Evolutionary conservation across 2,113 vertebrate species (phyloP), one percentile per base, ranked within the genome.

Genomic region (Malaclemys terrapin): DNA sequence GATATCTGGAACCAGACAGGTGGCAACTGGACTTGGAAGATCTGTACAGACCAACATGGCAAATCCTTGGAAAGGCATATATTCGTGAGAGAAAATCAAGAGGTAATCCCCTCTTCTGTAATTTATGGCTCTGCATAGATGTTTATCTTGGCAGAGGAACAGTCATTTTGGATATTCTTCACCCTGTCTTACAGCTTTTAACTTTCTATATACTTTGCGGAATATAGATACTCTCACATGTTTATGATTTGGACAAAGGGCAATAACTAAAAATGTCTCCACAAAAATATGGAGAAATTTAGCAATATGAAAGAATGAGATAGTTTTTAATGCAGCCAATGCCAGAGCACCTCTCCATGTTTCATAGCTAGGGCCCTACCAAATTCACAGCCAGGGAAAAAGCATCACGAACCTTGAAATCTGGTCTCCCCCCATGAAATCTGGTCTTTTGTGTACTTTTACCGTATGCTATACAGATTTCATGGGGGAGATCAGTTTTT

Each of bases 11-110:
- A 94, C 99, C 99, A 1, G 99, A 99, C 10, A 98, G 98, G 85
- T 99, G 99, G 99, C 99, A 99, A 82, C 96, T 99, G 97, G 99
- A 99, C 96, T 98, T 99, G 97, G 99, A 99, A 84, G 99, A 99
- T 86, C 89, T 99, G 17, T 99, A 99, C 97, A 99, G 99, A 97
- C 99, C 99, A 83, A 97, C 99, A 0, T 99, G 99, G 99, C 99
- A 99, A 4, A 98, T 99, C 85, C 98, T 99, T 89, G 99, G 99
- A 65, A 99, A 99, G 96, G 99, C 99, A 38, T 99, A 99, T 96
- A 98, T 99, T 88, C 99, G 98, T 89, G 99, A 99, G 85, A 99
- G 98, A 97, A 99, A 99, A 98, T 98, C 98, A 89, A 99, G 98
- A 99, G 99, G 99, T 99, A 98, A 90, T 96, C 82, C 14, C 29